phyloP scores from a whole-genome alignment of 2,113 vertebrate genomes.

The Stercorarius parasiticus region DNA sequence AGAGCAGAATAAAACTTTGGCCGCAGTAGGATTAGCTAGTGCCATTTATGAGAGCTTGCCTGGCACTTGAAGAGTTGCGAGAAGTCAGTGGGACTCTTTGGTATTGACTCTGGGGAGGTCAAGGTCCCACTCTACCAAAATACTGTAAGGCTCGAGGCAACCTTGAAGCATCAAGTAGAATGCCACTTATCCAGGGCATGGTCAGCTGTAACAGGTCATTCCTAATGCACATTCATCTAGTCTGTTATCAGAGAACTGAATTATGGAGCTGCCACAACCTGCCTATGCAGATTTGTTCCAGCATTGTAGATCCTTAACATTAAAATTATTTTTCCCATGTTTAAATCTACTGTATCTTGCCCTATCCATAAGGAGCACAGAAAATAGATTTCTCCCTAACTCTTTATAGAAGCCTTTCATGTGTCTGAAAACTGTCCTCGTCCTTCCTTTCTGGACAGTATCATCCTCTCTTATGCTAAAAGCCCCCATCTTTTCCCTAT shows the following conservation, averaged over 20 bases:
- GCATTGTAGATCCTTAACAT: not conserved
- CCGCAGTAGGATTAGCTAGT: not conserved
- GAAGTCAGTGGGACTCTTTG: not conserved
- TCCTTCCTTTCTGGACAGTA: not conserved
- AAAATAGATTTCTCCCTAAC: not conserved
- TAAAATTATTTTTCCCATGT: not conserved
- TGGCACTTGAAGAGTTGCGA: not conserved
- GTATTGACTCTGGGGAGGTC: not conserved
- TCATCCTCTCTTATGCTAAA: not conserved
- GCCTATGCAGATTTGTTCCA: not conserved
- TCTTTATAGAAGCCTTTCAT: not conserved
- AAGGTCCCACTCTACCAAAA: not conserved
- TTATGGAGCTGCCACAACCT: not conserved
- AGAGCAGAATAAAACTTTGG: not conserved
- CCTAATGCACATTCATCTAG: not conserved
- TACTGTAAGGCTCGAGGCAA: not conserved
- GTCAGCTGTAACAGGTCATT: not conserved
- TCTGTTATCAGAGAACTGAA: not conserved
- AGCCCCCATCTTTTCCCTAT: not conserved
- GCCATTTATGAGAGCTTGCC: not conserved
- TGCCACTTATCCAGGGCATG: not conserved
- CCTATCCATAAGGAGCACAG: not conserved
- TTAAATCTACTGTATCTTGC: not conserved
- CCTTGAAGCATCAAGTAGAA: not conserved
- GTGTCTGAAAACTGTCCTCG: not conserved